phyloP scores from a whole-genome alignment of 2,888 invertebrate species.

The Patella depressa region DNA sequence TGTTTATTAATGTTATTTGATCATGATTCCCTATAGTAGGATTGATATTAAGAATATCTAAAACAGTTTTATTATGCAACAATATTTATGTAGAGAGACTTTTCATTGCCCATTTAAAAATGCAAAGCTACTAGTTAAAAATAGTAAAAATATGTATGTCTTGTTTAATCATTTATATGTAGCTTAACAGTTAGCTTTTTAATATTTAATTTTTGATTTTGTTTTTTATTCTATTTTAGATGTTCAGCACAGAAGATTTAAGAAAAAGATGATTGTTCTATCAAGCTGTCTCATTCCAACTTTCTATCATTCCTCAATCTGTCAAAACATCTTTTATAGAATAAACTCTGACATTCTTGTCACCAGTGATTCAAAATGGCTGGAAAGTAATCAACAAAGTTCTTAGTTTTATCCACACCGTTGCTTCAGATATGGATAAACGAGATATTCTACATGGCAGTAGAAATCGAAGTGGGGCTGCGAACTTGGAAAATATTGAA shows the following conservation, averaged over 20 bases:
- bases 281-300: not conserved
- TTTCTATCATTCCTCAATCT: not conserved
- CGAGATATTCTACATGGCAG: conserved; percentile 47
- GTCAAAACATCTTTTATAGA: not conserved
- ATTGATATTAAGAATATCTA: too few relatives aligned
- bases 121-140: too few relatives aligned
- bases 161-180: too few relatives aligned
- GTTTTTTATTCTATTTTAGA: not conserved
- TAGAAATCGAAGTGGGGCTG: conserved; percentile 51
- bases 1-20: too few relatives aligned
- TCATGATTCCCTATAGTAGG: too few relatives aligned
- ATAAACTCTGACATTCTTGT: not conserved
- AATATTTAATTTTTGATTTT: not conserved
- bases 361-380: too few relatives aligned
- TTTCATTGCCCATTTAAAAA: too few relatives aligned
- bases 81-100: too few relatives aligned
- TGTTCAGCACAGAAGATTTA: not conserved
- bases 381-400: too few relatives aligned
- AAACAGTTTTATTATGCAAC: too few relatives aligned
- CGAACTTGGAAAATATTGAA: conserved; percentile 34
- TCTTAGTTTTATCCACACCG: not conserved
- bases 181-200: too few relatives aligned
- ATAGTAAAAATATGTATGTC: too few relatives aligned
- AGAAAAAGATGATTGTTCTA: not conserved
- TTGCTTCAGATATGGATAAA: conserved; percentile 6